These are phyloP conservation scores for Chelon labrosus DNA, from an alignment of 2,797 vertebrate species.

Conservation along the genomic window DNA sequence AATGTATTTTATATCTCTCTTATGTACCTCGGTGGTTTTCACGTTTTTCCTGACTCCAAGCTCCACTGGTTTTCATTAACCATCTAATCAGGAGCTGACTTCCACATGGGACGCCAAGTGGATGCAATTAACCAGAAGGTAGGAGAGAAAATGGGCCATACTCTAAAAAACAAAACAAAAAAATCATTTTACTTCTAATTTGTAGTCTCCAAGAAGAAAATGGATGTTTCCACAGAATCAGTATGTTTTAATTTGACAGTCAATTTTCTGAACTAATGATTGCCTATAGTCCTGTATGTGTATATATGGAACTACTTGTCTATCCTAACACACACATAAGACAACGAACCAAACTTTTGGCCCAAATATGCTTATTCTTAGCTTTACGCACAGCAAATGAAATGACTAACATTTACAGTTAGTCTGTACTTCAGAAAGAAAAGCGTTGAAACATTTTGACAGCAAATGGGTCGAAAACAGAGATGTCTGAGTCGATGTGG, in stretches of 20 bases:
- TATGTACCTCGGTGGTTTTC: slow-evolving; percentile 11
- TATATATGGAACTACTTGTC: not conserved
- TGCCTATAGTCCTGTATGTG: not conserved
- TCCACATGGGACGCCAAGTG: slow-evolving; percentile 20
- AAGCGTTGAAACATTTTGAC: slow-evolving; percentile 1
- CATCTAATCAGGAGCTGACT: slow-evolving; percentile 29
- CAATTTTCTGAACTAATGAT: not conserved
- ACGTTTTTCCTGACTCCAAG: not conserved
- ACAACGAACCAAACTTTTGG: not conserved
- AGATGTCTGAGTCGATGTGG: slow-evolving; percentile 24
- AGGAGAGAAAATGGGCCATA: not conserved
- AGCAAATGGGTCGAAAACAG: slow-evolving; percentile 20
- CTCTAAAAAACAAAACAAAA: not conserved
- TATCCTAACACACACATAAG: not conserved
- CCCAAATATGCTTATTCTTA: not conserved
- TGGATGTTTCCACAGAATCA: not conserved
- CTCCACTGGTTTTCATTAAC: slow-evolving; percentile 41
- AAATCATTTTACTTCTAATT: not conserved
- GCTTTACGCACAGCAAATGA: not conserved
- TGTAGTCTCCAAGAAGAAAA: slow-evolving; percentile 20
- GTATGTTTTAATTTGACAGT: not conserved
- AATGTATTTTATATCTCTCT: slow-evolving; percentile 1
- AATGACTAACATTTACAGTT: slow-evolving; percentile 7
- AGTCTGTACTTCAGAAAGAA: not conserved
- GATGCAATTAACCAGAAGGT: slow-evolving; percentile 33